Evolutionary conservation across 2,797 vertebrate genomes (phyloP).

Genomic region (Bothrops alternatus): DNA sequence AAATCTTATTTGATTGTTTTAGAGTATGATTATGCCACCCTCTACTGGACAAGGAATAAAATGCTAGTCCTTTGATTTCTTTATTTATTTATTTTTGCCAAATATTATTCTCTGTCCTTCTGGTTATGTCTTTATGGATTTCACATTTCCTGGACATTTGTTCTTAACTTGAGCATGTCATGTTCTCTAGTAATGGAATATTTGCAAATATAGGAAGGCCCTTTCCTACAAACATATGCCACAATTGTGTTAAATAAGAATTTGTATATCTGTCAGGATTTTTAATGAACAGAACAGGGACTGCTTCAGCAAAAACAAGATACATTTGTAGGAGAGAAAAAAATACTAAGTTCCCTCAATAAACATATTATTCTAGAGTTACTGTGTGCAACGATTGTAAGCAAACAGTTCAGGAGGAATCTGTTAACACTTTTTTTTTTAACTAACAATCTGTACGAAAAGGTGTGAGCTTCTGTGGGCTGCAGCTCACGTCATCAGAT

Average conservation of each 20-base stretch:
- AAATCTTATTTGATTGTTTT: not conserved
- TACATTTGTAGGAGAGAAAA: not conserved
- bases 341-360: not conserved
- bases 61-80: not conserved
- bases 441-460: not conserved
- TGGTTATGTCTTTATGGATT: not conserved
- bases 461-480: not conserved
- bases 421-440: not conserved
- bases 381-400: not conserved
- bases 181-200: not conserved
- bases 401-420: not conserved
- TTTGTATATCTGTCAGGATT: not conserved
- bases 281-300: not conserved
- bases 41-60: slow-evolving; percentile 43
- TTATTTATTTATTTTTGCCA: accelerated
- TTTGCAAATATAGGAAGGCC: not conserved
- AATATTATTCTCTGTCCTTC: accelerated
- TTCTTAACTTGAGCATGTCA: not conserved
- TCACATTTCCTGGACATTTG: not conserved
- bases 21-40: slow-evolving; percentile 34
- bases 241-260: not conserved
- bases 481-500: not conserved
- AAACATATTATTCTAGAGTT: not conserved
- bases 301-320: not conserved
- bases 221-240: not conserved